Percentiles rank a stretch among this genome's conserved stretches.
Conservation (phyloP, 2,888 invertebrate species). For the Auanema freiburgensis region DNA sequence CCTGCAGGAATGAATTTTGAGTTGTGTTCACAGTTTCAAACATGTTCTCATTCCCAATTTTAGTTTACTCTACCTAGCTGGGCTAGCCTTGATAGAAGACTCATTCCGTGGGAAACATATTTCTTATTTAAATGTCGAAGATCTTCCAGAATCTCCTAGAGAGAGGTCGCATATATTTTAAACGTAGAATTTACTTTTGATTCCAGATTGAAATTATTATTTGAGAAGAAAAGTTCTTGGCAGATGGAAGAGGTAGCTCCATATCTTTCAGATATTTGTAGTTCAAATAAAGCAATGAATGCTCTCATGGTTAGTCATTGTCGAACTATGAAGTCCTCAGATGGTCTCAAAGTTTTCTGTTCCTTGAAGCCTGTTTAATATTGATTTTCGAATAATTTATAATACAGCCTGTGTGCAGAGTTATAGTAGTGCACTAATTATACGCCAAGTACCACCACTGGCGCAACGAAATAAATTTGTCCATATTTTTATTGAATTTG, state of each 20-base stretch:
- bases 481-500: slow-evolving; percentile 1
- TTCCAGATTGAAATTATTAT: slow-evolving; percentile 18
- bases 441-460: background rate
- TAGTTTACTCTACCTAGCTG: slow-evolving; percentile 15
- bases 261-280: slow-evolving; percentile 22
- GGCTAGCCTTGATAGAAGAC: slow-evolving; percentile 9
- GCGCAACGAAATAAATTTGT: background rate
- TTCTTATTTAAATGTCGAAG: slow-evolving; percentile 26
- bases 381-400: background rate
- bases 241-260: slow-evolving; percentile 20
- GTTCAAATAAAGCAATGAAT: slow-evolving; percentile 17
- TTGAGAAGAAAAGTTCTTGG: slow-evolving; percentile 19
- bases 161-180: slow-evolving; percentile 18
- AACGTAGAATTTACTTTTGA: background rate
- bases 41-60: slow-evolving; percentile 1
- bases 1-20: slow-evolving; percentile 23
- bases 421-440: too few species aligned
- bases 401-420: too few species aligned
- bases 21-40: slow-evolving; percentile 6
- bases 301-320: slow-evolving; percentile 19
- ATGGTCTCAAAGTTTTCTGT: slow-evolving; percentile 22
- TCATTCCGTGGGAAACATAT: slow-evolving; percentile 17
- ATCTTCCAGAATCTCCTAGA: slow-evolving; percentile 28
- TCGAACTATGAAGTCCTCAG: slow-evolving; percentile 8
- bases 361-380: slow-evolving; percentile 15